Evolutionary conservation across 2,888 invertebrate species (phyloP).

Genomic region (Marasmarcha lunaedactyla): DNA sequence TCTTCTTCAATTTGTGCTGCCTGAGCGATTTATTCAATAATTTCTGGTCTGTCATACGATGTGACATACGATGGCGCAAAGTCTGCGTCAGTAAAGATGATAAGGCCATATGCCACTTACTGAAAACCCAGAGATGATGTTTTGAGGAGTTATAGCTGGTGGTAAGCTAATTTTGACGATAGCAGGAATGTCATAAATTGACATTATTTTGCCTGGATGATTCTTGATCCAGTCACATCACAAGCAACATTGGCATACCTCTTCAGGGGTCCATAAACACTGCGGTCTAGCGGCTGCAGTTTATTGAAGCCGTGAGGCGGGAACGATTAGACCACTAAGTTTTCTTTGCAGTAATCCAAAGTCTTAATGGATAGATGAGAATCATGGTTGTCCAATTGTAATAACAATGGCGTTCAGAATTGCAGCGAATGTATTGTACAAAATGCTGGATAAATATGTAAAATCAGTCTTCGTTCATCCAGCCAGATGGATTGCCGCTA

Average conservation of each 20-base stretch:
- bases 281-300: not conserved
- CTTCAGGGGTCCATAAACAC: not conserved
- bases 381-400: slow-evolving; percentile 14
- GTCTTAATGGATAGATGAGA: slow-evolving; percentile 13
- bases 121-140: not conserved
- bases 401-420: slow-evolving; percentile 6
- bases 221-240: not conserved
- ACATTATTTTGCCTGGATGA: not conserved
- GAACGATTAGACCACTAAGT: slow-evolving; percentile 13
- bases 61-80: no score
- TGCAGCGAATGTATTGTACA: slow-evolving; percentile 8
- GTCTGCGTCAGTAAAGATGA: not conserved
- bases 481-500: slow-evolving; percentile 12
- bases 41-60: not conserved
- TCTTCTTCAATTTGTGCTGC: no score
- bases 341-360: slow-evolving; percentile 14
- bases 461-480: slow-evolving; percentile 13
- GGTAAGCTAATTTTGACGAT: not conserved
- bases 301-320: slow-evolving; percentile 8
- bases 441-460: slow-evolving; percentile 12
- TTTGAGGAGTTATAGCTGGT: not conserved
- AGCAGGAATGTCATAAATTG: not conserved
- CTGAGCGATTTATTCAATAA: no score
- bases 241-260: not conserved
- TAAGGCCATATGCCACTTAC: not conserved